Evolutionary conservation across 2,113 vertebrate species (phyloP).

Genomic region (Numenius arquata): DNA sequence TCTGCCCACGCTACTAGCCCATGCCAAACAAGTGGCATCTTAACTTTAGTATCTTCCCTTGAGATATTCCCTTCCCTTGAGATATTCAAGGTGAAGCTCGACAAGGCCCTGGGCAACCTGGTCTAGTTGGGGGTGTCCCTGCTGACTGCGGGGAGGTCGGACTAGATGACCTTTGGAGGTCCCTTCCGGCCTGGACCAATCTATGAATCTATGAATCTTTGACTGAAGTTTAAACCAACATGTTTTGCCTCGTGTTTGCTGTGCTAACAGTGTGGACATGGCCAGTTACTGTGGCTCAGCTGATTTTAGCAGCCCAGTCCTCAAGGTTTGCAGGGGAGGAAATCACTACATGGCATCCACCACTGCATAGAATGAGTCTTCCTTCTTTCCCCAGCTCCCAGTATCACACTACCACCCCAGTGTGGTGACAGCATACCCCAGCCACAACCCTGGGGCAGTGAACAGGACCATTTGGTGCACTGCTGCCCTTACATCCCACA

Average conservation of each 20-base stretch:
- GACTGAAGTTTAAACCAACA: background rate
- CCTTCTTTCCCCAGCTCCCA: background rate
- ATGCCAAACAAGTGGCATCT: accelerated
- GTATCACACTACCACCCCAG: background rate
- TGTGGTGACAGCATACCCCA: background rate
- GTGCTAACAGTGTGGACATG: background rate
- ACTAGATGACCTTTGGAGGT: no score
- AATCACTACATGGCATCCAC: background rate
- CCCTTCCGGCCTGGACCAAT: no score
- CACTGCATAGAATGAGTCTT: background rate
- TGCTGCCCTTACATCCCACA: background rate
- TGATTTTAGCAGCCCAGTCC: background rate
- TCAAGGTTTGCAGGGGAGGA: background rate
- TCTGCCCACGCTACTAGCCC: background rate
- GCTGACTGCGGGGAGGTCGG: no score
- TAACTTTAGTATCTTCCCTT: background rate
- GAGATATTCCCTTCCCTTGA: no score
- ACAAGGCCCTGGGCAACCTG: no score
- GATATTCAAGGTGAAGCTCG: no score
- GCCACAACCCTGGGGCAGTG: background rate
- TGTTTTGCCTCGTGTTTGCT: background rate
- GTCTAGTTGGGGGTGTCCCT: no score
- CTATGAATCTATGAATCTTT: no score
- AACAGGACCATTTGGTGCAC: background rate
- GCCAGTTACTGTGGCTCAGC: background rate